phyloP scores from a whole-genome alignment of 2,888 invertebrate species.

The Diachrysia chrysitis region DNA sequence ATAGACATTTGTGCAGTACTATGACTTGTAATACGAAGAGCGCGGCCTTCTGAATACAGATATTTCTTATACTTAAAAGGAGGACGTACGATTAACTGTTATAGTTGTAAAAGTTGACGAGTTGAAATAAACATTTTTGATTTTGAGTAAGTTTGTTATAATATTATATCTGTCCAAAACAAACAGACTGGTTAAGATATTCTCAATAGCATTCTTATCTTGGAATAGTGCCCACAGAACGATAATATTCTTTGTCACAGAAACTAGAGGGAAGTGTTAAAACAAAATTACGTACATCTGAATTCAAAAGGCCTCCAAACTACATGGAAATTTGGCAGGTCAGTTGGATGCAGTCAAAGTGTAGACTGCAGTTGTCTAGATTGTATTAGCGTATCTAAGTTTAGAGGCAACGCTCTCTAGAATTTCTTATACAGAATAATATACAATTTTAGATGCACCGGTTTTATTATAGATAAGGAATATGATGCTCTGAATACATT shows the following conservation, averaged over 20 bases:
- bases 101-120: no score
- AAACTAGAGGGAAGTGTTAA: conserved; percentile 26
- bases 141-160: no score
- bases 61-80: no score
- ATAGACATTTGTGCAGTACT: no score
- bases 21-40: no score
- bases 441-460: not conserved
- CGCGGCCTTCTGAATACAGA: no score
- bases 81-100: no score
- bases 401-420: not conserved
- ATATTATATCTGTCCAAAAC: not conserved
- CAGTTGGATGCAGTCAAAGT: conserved; percentile 40
- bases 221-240: conserved; percentile 37
- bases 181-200: no score
- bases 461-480: not conserved
- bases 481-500: not conserved
- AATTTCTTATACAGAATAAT: not conserved
- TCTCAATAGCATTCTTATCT: conserved; percentile 14
- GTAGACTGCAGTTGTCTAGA: conserved; percentile 14
- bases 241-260: conserved; percentile 43
- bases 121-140: no score
- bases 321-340: conserved; percentile 54
- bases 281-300: conserved; percentile 32
- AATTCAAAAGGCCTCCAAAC: conserved; percentile 41
- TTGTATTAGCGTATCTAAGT: conserved; percentile 23